Base-by-base conservation (phyloP, 2,797 vertebrate species). In the Myotis vivesi region DNA sequence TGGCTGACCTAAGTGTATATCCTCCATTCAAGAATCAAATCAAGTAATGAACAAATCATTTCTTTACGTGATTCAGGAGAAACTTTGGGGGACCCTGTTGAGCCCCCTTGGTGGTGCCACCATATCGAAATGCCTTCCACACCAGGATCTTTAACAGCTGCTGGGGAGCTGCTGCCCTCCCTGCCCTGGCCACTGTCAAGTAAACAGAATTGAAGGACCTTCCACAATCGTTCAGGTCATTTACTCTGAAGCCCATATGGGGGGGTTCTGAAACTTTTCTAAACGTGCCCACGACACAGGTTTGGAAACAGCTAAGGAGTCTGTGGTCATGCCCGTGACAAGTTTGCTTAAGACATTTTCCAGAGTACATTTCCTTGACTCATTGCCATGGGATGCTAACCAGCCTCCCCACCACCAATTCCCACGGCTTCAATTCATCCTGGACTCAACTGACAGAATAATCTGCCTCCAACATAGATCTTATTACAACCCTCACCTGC, bases 301-400 rank as follows among this genome's bases (percentile, higher is more conserved):
- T 92, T 88, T 94, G 93, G 84, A 96, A 64, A 77, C n/a, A 88
- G 90, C 66, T 46, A 59, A 94, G 76, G 75, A 81, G 59, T 57
- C 69, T 95, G 85, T 71, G 86, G 75, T 94, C 80, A 23, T 5
- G n/a, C 38, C 80, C 85, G 5, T 94, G 95, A 96, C 91, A 90
- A 94, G 66, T 77, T 79, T 95, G 92, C 87, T 94, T 84, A 91
- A 96, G 91, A 96, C 72, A 51, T 97, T 97, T 95, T 96, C 95
- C 97, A 95, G 97, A 92, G 76, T 53, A 49, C 16, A 2, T 62
- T 91, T 89, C 79, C 59, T 49, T n/a, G 79, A 90, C 87, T 93
- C 28, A 8, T 33, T 76, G 86, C 93, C 59, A 33, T 57, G 66
- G 88, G 89, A 95, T 79, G 64, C 81, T 95, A 83, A 90, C 89